These are phyloP conservation scores for Hydroisotoma schaefferi DNA, from an alignment of 2,888 invertebrate species.

Conservation along the genomic window DNA sequence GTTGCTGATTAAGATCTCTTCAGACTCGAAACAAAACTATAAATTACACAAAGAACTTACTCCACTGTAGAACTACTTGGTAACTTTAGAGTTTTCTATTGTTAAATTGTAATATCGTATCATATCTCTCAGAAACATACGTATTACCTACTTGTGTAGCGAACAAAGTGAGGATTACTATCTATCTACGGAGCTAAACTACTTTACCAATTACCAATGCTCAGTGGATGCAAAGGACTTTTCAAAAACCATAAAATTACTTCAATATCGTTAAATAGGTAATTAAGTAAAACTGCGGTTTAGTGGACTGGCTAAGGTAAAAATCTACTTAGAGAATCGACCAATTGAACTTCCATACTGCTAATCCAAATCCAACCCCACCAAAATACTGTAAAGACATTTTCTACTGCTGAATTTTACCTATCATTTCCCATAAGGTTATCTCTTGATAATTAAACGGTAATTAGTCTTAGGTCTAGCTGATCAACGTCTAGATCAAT, in stretches of 20 bases:
- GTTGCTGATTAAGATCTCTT: too few species aligned
- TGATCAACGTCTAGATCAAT: too few species aligned
- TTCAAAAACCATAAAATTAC: too few species aligned
- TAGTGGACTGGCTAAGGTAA: slow-evolving; percentile 1
- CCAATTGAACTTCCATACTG: slow-evolving; percentile 14
- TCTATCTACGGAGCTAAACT: too few species aligned
- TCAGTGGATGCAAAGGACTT: too few species aligned
- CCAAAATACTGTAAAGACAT: slow-evolving; percentile 15
- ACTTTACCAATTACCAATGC: too few species aligned
- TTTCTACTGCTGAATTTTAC: slow-evolving; percentile 10
- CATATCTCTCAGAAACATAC: slow-evolving; percentile 9
- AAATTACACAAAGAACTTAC: background rate
- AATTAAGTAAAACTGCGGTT: slow-evolving; percentile 1
- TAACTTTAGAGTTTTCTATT: slow-evolving; percentile 3
- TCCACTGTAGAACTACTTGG: background rate
- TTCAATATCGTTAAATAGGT: background rate
- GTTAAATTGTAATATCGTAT: slow-evolving; percentile 9
- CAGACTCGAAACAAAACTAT: too few species aligned
- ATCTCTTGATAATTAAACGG: too few species aligned
- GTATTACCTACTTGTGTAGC: slow-evolving; percentile 3
- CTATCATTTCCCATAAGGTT: too few species aligned
- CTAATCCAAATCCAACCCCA: slow-evolving; percentile 17
- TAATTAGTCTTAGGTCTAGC: too few species aligned
- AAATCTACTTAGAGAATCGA: slow-evolving; percentile 8
- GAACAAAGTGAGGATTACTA: background rate